These are phyloP conservation scores for Syngnathus acus DNA, from an alignment of 2,797 vertebrate genomes.

Conservation along the genomic window DNA sequence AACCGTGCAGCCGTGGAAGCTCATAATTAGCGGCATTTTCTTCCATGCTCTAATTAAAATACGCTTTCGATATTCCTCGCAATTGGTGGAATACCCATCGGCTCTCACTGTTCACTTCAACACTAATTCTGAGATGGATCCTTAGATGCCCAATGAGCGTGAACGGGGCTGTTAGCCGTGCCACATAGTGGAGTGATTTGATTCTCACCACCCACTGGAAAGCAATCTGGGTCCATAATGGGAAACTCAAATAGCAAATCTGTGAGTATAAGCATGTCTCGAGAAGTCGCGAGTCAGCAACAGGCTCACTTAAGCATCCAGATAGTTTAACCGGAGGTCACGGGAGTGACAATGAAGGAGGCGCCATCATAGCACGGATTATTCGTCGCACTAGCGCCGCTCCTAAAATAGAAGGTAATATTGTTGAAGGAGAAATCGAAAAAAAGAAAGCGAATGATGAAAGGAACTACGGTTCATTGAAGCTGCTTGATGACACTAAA, in stretches of 20 bases:
- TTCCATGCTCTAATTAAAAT: slow-evolving; percentile 6
- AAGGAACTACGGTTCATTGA: neutral
- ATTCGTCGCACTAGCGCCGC: slow-evolving; percentile 6
- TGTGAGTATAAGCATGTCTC: slow-evolving; percentile 51
- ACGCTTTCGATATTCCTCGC: slow-evolving; percentile 5
- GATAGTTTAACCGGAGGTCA: slow-evolving; percentile 50
- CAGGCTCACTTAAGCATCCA: slow-evolving; percentile 42
- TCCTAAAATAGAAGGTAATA: slow-evolving; percentile 10
- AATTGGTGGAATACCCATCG: slow-evolving; percentile 19
- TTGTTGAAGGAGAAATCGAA: neutral
- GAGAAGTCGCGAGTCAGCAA: slow-evolving; percentile 54
- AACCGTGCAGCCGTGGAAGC: neutral
- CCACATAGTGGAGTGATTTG: slow-evolving; percentile 45
- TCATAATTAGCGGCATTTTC: slow-evolving; percentile 25
- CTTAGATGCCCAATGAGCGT: slow-evolving; percentile 44
- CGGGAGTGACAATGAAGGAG: slow-evolving; percentile 17
- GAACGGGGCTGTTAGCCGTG: slow-evolving; percentile 46
- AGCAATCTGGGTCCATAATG: slow-evolving; percentile 61
- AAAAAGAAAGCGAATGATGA: no score
- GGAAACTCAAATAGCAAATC: slow-evolving; percentile 61
- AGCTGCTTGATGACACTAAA: neutral
- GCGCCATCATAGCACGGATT: slow-evolving; percentile 8
- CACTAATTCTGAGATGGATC: slow-evolving; percentile 46
- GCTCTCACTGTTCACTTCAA: slow-evolving; percentile 18
- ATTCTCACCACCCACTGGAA: slow-evolving; percentile 54